phyloP scores from a whole-genome alignment of 2,113 vertebrate genomes.

The Zosterops borbonicus region DNA sequence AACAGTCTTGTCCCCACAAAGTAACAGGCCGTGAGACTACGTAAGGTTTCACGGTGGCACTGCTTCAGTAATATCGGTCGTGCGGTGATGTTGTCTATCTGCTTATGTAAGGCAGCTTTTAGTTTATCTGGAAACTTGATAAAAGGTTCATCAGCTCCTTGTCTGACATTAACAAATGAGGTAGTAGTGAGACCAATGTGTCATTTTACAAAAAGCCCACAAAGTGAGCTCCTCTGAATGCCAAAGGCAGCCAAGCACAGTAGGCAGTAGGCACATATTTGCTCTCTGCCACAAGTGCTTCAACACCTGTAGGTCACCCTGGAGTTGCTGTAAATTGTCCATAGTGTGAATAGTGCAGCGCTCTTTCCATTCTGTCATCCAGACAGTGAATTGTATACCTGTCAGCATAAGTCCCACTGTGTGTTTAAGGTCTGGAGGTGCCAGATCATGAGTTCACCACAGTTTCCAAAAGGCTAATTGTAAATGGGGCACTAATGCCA shows the following conservation, averaged over 20 bases:
- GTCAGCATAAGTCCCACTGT: accelerated
- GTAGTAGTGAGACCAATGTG: background rate
- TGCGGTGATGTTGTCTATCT: background rate
- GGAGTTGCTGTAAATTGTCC: background rate
- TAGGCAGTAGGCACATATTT: too few relatives aligned
- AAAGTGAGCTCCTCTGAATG: background rate
- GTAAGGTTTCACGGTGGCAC: background rate
- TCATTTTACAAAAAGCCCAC: background rate
- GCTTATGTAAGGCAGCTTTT: background rate
- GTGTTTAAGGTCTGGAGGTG: background rate
- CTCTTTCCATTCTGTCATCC: background rate
- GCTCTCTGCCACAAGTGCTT: background rate
- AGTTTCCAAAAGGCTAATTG: background rate
- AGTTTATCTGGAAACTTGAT: background rate
- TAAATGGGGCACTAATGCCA: background rate
- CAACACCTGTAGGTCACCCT: background rate
- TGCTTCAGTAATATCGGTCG: background rate
- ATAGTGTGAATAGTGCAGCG: background rate
- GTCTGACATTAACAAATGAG: background rate
- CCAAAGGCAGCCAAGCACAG: background rate
- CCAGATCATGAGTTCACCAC: too few relatives aligned
- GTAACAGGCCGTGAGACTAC: background rate
- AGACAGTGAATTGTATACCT: background rate
- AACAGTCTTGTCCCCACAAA: background rate
- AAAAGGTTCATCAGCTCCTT: background rate